Conservation (phyloP, 2,113 vertebrate genomes). For the Pachycephala philippinensis region DNA sequence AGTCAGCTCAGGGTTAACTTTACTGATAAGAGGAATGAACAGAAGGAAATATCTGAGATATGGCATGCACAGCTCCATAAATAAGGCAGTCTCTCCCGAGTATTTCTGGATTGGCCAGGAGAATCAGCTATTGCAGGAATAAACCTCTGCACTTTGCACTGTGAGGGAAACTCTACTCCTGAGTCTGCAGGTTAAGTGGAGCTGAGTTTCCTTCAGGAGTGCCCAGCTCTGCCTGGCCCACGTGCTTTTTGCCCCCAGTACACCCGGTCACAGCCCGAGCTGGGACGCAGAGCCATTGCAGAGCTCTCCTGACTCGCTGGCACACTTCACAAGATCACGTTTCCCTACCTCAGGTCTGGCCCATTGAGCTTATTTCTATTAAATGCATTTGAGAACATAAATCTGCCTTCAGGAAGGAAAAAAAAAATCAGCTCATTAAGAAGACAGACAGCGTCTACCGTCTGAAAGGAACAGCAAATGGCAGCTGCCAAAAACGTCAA, state of each 20-base stretch:
- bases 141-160: background rate
- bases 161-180: rapidly evolving
- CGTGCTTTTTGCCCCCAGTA: rapidly evolving
- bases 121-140: background rate
- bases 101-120: background rate
- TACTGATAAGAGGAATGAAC: background rate
- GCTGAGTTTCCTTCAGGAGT: background rate
- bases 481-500: slow-evolving; percentile 45
- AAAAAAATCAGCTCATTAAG: slow-evolving; percentile 13
- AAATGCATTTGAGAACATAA: slow-evolving; percentile 2
- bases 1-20: background rate
- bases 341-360: background rate
- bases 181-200: background rate
- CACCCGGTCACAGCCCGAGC: rapidly evolving
- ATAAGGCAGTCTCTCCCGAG: background rate
- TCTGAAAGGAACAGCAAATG: slow-evolving; percentile 48
- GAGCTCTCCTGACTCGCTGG: background rate
- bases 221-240: background rate
- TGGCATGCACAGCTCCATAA: background rate
- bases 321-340: background rate
- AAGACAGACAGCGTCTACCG: slow-evolving; percentile 43
- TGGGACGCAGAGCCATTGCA: rapidly evolving
- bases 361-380: slow-evolving; percentile 14
- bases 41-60: background rate
- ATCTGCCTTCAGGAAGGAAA: background rate